Evolutionary conservation across 1,140 invertebrate genomes (phyloP), one percentile per base, ranked within the genome.

Genomic region (Macrobrachium rosenbergii): DNA sequence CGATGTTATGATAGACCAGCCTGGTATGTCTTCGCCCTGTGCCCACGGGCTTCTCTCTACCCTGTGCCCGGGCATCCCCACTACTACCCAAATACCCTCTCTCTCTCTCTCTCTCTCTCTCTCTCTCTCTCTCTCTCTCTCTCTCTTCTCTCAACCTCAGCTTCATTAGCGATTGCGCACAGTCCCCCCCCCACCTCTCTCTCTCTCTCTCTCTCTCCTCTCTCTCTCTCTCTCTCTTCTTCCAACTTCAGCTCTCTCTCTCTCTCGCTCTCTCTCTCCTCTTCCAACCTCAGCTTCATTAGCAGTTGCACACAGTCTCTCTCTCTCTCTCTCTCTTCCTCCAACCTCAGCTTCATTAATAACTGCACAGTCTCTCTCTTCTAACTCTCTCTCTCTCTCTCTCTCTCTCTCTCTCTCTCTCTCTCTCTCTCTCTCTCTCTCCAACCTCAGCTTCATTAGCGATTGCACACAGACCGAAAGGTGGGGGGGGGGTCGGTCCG

Each of bases 1-100:
- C 82, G 52, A 69, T 83, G 82, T 83, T 83, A 83, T 83, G 82
- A 83, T 83, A 83, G 82, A 83, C 69, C 80, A 67, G 63, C 43
- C 19, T 69, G 80, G 63, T 82, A 76, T 76, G 72, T 59, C 59
- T 43, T 52, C 23, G 19, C 10, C 37, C 83, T 67, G 59, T 64
- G 73, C 63, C 83, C 63, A 19, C 23, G 59, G 23, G 59, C 63
- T 23, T 63, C 52, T 78, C 76, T 52, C 45, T 58, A 17, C 45
- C 23, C 52, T 23, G 2, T 45, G 2, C 76, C 76, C 16, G 23
- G 28, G 12, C 7, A 14, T 78, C 76, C 19, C 37, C 28, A 1
- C 28, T 2, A 37, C 28, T 37, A 37, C 21, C 45, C 6, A n/a
- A 59, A 23, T 58, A 43, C 52, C 52, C n/a, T 10, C 75, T 43